Percentiles rank a stretch among this genome's conserved stretches.
Conservation (phyloP, 2,888 invertebrate genomes). For the Drosophila macrospina region DNA sequence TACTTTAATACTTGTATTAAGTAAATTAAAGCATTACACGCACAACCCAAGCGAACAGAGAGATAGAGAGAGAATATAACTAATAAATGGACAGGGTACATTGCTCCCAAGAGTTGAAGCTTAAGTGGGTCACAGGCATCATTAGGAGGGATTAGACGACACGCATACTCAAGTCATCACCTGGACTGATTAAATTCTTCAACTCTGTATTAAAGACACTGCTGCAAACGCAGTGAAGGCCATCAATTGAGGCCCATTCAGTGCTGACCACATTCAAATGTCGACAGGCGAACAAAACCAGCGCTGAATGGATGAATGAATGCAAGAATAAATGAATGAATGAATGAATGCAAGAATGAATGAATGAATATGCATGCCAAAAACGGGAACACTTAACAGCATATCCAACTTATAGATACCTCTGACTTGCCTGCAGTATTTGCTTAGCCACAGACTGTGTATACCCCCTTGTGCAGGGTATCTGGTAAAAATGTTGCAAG, state of each 20-base stretch:
- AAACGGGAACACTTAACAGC: not conserved
- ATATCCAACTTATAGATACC: conserved; percentile 2
- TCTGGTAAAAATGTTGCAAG: conserved; percentile 54
- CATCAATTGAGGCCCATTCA: conserved; percentile 48
- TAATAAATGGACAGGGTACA: conserved; percentile 20
- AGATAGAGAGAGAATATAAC: conserved; percentile 12
- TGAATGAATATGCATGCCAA: too few relatives aligned
- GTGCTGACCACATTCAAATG: conserved; percentile 72
- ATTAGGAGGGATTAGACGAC: conserved; percentile 66
- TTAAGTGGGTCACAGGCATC: conserved; percentile 69
- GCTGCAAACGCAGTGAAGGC: conserved; percentile 32
- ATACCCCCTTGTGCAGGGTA: conserved; percentile 28
- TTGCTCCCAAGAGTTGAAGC: conserved; percentile 53
- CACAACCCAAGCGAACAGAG: too few relatives aligned
- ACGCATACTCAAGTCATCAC: conserved; percentile 40
- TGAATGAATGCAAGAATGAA: too few relatives aligned
- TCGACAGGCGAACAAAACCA: conserved; percentile 67
- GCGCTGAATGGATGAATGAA: conserved; percentile 48
- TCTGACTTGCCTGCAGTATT: not conserved
- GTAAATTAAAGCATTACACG: conserved; percentile 35
- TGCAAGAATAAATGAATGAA: too few relatives aligned
- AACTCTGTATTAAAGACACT: conserved; percentile 43
- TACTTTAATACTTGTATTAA: conserved; percentile 58
- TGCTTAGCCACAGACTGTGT: not conserved
- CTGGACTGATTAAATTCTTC: conserved; percentile 59